phyloP scores from a whole-genome alignment of 2,797 vertebrate genomes.

The Anguilla megastoma region DNA sequence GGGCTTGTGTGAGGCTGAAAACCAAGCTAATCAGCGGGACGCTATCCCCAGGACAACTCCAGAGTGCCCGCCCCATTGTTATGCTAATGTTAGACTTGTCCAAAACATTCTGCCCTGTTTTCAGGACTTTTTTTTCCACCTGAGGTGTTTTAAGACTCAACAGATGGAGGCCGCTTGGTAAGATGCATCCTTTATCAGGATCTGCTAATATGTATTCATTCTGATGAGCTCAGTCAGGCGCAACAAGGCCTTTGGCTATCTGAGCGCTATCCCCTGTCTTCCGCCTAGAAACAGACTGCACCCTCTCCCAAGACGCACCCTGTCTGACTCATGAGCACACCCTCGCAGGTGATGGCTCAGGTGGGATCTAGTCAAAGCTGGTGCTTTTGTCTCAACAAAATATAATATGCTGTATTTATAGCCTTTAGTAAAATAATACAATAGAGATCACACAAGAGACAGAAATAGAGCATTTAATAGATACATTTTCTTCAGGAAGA shows the following conservation, averaged over 20 bases:
- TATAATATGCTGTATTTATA: not conserved
- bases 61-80: not conserved
- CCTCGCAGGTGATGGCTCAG: not conserved
- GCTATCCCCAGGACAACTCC: not conserved
- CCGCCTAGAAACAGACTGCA: not conserved
- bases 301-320: slow-evolving; percentile 3
- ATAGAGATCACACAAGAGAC: not conserved
- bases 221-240: not conserved
- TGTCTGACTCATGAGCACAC: not conserved
- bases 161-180: not conserved
- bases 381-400: not conserved
- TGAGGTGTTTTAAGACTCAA: not conserved
- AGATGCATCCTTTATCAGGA: not conserved
- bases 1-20: not conserved
- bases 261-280: not conserved
- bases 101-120: not conserved
- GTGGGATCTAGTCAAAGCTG: not conserved
- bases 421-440: not conserved
- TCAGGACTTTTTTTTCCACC: not conserved
- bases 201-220: not conserved
- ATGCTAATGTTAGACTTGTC: not conserved
- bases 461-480: not conserved
- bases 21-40: not conserved
- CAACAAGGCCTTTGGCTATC: not conserved
- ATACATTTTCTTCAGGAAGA: not conserved